Percentiles rank a stretch among this genome's conserved stretches.
phyloP scores from a whole-genome alignment of 2,888 invertebrate species.

The Melieria omissa region DNA sequence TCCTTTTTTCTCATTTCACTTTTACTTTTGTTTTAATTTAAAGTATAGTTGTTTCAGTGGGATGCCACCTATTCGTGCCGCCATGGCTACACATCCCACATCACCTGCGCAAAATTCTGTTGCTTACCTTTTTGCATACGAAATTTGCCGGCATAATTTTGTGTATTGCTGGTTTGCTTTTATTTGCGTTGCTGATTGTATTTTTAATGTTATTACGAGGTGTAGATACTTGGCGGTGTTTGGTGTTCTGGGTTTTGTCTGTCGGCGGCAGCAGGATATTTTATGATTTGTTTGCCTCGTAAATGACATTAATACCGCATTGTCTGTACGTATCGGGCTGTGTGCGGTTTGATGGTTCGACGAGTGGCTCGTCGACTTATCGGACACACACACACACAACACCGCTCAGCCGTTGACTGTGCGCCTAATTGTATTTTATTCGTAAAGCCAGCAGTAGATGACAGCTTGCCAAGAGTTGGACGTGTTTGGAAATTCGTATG shows the following conservation, averaged over 20 bases:
- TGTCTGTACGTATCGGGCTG: neutral
- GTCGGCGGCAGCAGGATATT: slow-evolving; percentile 1
- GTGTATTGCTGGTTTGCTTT: slow-evolving; percentile 5
- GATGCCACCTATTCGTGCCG: neutral
- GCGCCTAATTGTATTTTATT: no score
- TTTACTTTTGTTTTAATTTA: neutral
- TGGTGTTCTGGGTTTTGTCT: no score
- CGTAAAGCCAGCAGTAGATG: no score
- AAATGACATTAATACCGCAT: slow-evolving; percentile 25
- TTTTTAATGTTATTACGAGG: slow-evolving; percentile 7
- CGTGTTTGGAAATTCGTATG: slow-evolving; percentile 32
- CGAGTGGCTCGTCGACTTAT: no score
- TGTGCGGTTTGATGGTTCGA: no score
- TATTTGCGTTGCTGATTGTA: slow-evolving; percentile 6
- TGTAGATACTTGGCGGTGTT: no score
- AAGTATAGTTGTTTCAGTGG: neutral
- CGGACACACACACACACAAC: no score
- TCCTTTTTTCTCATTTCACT: neutral
- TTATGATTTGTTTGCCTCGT: slow-evolving; percentile 27
- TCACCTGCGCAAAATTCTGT: neutral
- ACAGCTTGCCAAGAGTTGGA: no score
- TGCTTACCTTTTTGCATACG: slow-evolving; percentile 2
- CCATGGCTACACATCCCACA: neutral
- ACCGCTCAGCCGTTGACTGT: no score
- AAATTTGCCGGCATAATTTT: neutral